Percentiles rank a stretch among this genome's conserved stretches.
Evolutionary conservation across 2,113 vertebrate genomes (phyloP).

Genomic region (Carassius carassius): DNA sequence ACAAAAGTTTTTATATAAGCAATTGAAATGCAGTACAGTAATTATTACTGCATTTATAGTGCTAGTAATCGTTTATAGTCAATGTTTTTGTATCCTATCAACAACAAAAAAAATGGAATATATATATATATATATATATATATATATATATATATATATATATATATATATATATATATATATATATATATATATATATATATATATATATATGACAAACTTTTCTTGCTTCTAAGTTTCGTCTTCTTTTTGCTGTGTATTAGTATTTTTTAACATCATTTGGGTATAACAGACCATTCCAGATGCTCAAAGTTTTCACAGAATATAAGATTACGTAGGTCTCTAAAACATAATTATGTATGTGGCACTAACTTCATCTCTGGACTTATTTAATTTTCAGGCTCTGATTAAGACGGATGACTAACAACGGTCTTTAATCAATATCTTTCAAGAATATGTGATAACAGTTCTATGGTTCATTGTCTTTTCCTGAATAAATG

Average conservation of each 20-base stretch:
- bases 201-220: neutral
- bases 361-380: neutral
- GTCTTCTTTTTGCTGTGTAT: no score
- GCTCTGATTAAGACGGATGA: slow-evolving; percentile 28
- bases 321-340: slow-evolving; percentile 4
- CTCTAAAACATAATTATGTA: neutral
- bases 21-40: neutral
- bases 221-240: neutral
- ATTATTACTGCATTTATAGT: neutral
- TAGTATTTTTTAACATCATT: no score
- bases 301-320: neutral
- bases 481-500: slow-evolving; percentile 40
- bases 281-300: neutral
- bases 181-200: no score
- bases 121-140: no score
- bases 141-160: neutral
- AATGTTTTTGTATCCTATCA: neutral
- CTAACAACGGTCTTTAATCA: slow-evolving; percentile 27
- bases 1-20: neutral
- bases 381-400: slow-evolving; percentile 10
- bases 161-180: neutral
- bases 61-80: neutral
- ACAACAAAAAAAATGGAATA: no score
- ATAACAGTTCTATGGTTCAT: slow-evolving; percentile 39
- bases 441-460: slow-evolving; percentile 36